A percentile compares a stretch with the other conserved stretches of the same genome.
These are phyloP conservation scores for Mesaphorura yosii DNA, from an alignment of 1,140 invertebrate genomes.

Conservation along the genomic window DNA sequence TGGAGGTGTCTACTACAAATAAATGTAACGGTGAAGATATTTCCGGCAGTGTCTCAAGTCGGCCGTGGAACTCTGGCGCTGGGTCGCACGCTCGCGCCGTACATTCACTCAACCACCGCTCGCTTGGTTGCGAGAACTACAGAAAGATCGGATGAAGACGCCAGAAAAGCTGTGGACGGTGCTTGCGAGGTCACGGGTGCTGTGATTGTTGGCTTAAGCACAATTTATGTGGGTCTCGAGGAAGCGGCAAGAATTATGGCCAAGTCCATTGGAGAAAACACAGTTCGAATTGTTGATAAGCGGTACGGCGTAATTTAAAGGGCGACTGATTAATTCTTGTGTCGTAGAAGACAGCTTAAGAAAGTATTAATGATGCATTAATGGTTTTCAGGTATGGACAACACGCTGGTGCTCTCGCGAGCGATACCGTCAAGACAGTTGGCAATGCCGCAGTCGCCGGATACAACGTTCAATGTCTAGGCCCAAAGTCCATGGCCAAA, in stretches of 20 bases:
- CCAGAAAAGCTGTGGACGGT: slow-evolving; percentile 46
- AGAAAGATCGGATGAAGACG: slow-evolving; percentile 41
- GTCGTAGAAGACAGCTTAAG: background rate
- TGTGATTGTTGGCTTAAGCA: slow-evolving; percentile 54
- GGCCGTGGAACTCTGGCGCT: slow-evolving; percentile 50
- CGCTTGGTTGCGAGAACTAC: slow-evolving; percentile 45
- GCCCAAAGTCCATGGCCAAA: slow-evolving; percentile 52
- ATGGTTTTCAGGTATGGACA: slow-evolving; percentile 46
- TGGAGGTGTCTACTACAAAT: slow-evolving; percentile 3
- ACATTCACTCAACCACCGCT: slow-evolving; percentile 50
- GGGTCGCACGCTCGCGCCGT: slow-evolving; percentile 51
- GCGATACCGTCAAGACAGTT: slow-evolving; percentile 48
- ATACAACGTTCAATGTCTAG: slow-evolving; percentile 48
- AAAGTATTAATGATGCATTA: slow-evolving; percentile 3
- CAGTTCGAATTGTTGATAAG: slow-evolving; percentile 54
- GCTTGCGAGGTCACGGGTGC: slow-evolving; percentile 54
- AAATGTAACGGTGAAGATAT: background rate
- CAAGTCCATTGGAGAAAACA: slow-evolving; percentile 51
- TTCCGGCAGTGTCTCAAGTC: slow-evolving; percentile 46
- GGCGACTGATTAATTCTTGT: background rate
- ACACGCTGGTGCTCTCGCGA: slow-evolving; percentile 45
- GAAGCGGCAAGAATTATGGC: slow-evolving; percentile 51
- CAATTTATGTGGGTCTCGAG: slow-evolving; percentile 55
- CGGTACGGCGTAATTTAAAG: slow-evolving; percentile 41
- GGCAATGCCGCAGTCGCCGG: slow-evolving; percentile 51